Percentiles rank a stretch among this genome's conserved stretches.
Evolutionary conservation across 1,140 invertebrate genomes (phyloP).

Genomic region (Drosophila pachea): DNA sequence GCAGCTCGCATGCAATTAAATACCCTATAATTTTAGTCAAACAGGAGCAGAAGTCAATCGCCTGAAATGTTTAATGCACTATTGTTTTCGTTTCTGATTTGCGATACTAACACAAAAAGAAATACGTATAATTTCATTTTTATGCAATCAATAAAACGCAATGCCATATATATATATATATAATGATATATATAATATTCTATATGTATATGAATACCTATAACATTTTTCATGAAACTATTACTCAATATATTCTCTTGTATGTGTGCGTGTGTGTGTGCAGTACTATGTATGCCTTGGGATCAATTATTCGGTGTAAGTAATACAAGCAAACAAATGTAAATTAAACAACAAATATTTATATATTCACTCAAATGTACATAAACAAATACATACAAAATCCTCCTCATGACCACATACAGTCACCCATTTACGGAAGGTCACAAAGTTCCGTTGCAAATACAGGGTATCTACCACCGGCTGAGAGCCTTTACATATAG

Average conservation of each 20-base stretch:
- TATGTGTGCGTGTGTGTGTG: constrained; percentile 58
- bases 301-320: constrained; percentile 92
- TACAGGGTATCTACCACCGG: neutral
- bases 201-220: neutral
- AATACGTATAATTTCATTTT: constrained; percentile 15
- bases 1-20: constrained; percentile 29
- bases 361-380: constrained; percentile 35
- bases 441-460: constrained; percentile 3
- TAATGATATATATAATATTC: constrained; percentile 44
- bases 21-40: neutral
- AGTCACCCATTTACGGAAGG: constrained; percentile 28
- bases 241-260: constrained; percentile 39
- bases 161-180: constrained; percentile 54
- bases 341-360: constrained; percentile 22
- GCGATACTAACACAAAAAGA: constrained; percentile 38
- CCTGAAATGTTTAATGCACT: constrained; percentile 26
- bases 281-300: constrained; percentile 91
- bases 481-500: constrained; percentile 2
- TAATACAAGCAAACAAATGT: constrained; percentile 79
- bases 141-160: constrained; percentile 23
- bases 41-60: neutral
- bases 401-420: constrained; percentile 29
- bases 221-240: too few species aligned
- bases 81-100: constrained; percentile 2
- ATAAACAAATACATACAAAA: constrained; percentile 19